Evolutionary conservation across 2,113 vertebrate genomes (phyloP).

Genomic region (Melanerpes aurifrons): DNA sequence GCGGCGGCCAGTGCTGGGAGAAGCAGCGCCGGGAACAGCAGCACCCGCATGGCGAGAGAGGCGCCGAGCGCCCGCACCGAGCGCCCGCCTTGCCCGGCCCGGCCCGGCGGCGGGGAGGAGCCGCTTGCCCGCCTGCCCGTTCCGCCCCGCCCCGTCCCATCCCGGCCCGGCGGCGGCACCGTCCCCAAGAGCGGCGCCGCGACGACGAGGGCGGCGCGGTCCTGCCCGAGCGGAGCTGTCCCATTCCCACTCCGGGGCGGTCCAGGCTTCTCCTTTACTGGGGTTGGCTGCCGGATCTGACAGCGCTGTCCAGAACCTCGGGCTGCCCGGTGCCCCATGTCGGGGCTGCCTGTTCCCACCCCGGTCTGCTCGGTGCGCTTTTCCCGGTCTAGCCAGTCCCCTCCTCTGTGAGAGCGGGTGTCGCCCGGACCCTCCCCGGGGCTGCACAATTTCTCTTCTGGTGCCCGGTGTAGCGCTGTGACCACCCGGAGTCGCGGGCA

Average conservation of each 20-base stretch:
- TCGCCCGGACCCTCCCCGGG: background rate
- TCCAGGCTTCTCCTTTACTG: background rate
- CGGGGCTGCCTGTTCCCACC: background rate
- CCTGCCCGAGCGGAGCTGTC: background rate
- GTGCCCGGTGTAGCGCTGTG: background rate
- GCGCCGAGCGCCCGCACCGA: background rate
- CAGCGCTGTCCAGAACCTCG: background rate
- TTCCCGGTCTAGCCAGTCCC: too few relatives aligned
- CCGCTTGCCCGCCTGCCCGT: background rate
- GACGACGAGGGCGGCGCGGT: background rate
- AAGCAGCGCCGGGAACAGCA: slow-evolving; percentile 37
- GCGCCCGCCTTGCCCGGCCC: background rate
- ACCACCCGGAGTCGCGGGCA: background rate
- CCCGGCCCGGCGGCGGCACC: background rate
- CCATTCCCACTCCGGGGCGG: background rate
- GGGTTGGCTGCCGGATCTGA: background rate
- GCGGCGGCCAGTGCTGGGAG: slow-evolving; percentile 24
- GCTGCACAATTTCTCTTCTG: background rate
- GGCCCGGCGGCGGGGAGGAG: background rate
- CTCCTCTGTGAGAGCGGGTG: too few relatives aligned
- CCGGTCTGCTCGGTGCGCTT: too few relatives aligned
- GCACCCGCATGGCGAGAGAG: slow-evolving; percentile 35
- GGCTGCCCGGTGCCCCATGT: background rate
- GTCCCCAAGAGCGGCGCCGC: background rate
- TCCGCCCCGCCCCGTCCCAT: background rate